These are phyloP conservation scores for Danionella dracula DNA, from an alignment of 2,797 vertebrate species.

Conservation along the genomic window DNA sequence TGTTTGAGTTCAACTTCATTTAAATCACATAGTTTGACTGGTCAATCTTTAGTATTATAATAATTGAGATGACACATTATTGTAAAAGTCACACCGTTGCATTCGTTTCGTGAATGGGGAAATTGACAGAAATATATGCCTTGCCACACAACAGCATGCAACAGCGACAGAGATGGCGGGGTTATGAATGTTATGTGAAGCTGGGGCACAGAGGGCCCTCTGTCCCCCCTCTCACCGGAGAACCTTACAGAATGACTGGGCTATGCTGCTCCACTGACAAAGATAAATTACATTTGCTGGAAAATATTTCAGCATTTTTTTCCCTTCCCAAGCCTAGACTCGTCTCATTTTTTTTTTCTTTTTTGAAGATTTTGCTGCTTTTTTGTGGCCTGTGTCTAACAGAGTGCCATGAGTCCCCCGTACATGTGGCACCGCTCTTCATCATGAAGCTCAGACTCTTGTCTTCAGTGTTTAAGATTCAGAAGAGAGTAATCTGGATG, in stretches of 20 bases:
- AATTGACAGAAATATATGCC: constrained; percentile 61
- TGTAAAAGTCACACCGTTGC: constrained; percentile 14
- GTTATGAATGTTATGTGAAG: constrained; percentile 65
- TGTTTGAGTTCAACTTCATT: neutral
- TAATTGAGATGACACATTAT: too few species aligned
- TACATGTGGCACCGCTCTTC: constrained; percentile 50
- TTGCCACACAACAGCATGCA: constrained; percentile 33
- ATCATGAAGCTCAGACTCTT: constrained; percentile 41
- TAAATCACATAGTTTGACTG: too few species aligned
- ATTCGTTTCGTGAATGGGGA: constrained; percentile 48
- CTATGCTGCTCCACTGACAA: constrained; percentile 70
- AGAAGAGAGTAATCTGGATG: constrained; percentile 17
- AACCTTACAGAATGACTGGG: constrained; percentile 69
- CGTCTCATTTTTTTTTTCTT: constrained; percentile 35
- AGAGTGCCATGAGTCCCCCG: constrained; percentile 42
- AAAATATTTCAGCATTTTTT: constrained; percentile 61
- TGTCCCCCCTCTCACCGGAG: constrained; percentile 61
- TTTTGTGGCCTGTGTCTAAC: constrained; percentile 57
- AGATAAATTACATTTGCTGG: constrained; percentile 73
- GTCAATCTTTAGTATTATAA: too few species aligned
- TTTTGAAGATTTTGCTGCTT: constrained; percentile 32
- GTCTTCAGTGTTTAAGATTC: constrained; percentile 37
- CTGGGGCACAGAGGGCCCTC: constrained; percentile 61
- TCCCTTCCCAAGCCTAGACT: constrained; percentile 10
- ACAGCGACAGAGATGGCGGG: constrained; percentile 42